Evolutionary conservation across 2,113 vertebrate genomes (phyloP), one percentile per base, ranked within the genome.

Genomic region (Gopherus evgoodei): DNA sequence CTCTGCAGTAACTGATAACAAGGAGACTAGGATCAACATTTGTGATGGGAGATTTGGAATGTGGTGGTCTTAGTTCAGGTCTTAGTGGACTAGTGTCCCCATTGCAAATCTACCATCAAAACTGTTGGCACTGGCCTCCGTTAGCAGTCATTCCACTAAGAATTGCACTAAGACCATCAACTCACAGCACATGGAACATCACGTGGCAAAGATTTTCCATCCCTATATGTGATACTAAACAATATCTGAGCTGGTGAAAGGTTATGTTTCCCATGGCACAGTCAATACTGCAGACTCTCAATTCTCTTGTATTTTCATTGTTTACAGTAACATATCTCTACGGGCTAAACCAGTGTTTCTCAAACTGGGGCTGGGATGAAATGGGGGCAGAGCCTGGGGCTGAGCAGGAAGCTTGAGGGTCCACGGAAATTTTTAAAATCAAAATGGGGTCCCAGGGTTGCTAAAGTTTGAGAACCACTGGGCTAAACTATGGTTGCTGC

Each of bases 41-140:
- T 27, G 49, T 0, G 81, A 24, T 7, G 75, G 22, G 27, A 59
- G 87, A 3, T 7, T 84, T n/a, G 35, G 3, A 54, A 35, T 11
- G 56, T 78, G 52, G 38, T 22, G 17, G 35, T 72, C 8, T 38
- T 38, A 69, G 65, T 69, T 4, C 31, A 69, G 35, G n/a, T 69
- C 65, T 69, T 69, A 38, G n/a, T 72, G 65, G 35, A 72, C 35
- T 38, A 9, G n/a, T 72, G n/a, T 38, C 65, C n/a, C 38, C 65
- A 38, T 21, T 72, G 65, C n/a, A 72, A 72, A 38, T 72, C n/a
- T 72, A 38, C 65, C 65, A 72, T 22, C 65, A 38, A n/a, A 38
- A n/a, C 21, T 38, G 65, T 72, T 72, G n/a, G 65, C 65, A 10
- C 17, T 72, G n/a, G 19, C n/a, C n/a, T 72, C 19, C 5, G 19